Base-by-base conservation (phyloP, 2,797 vertebrate genomes). In the Channa striata region DNA sequence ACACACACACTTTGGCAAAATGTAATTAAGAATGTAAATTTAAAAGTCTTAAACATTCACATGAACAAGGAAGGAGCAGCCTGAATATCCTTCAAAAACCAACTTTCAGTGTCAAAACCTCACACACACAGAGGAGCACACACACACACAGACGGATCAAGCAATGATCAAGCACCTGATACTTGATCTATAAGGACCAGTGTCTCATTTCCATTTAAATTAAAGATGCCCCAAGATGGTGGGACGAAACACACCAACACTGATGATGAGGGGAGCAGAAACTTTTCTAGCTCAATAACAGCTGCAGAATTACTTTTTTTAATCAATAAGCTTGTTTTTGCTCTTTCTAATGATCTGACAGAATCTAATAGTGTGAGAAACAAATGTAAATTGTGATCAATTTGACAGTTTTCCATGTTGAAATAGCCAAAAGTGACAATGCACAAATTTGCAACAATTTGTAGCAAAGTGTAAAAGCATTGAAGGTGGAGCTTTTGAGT, bases 171-270 rank as follows among this genome's bases (percentile, higher is more conserved):
- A 57, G 50, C 51, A 74, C 72, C 74, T 88, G 81, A 87, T 87
- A 82, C 74, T 75, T n/a, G 21, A 87, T 86, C 83, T 81, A 87
- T 85, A 87, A 58, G 3, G 59, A 82, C 82, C 77, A 79, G 73
- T 72, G 74, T 81, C 87, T 90, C 81, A 92, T 92, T 92, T 90
- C 82, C 89, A 92, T 92, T 91, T 92, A 87, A 91, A 92, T 91
- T 77, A 86, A 84, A 84, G 64, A 79, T 68, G 60, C 58, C 40
- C 50, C 34, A 56, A 39, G 65, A 78, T 87, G 83, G 82, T 75
- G 83, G 58, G 66, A 73, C 21, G 44, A 56, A 68, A 59, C 62
- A 74, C 80, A 77, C 59, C 50, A 67, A 61, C 69, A 58, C 25
- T 50, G 65, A 36, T 53, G 76, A 78, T 23, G 63, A 73, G 33